Base-by-base conservation (phyloP, 2,113 vertebrate genomes). In the Phainopepla nitens region DNA sequence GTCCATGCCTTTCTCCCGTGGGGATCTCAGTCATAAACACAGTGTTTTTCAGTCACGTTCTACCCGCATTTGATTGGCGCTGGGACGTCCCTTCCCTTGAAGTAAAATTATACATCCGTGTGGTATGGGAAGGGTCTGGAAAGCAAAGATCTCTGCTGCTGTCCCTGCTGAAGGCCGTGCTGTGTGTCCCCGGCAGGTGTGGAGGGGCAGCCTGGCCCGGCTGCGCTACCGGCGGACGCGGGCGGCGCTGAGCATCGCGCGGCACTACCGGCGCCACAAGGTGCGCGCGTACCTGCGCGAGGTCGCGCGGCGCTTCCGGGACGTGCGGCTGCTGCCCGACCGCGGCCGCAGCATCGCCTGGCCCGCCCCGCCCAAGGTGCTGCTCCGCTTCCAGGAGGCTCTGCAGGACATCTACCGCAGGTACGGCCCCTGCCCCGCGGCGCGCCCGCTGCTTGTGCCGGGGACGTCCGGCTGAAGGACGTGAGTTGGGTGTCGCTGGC, bases 161-260 rank as follows among this genome's bases (percentile, higher is more conserved):
- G 15, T 23, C 25, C 31, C 7, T 2, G 60, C 76, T 65, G 25
- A 39, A 9, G 4, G 4, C 27, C 15, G 4, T 14, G 65, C 11
- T 4, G 8, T 9, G 35, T 84, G 50, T 82, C 84, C 50, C n/a
- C 10, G 3, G 58, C 90, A 99, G 99, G 98, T 99, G 22, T 99
- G 99, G 99, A 97, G 99, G 45, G 99, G 99, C 61, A 98, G 99
- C 3, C 77, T 99, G 65, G 99, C 99, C 70, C 98, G 99, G 29
- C 98, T 98, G 94, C 98, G 97, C 31, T 99, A 99, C 90, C 98
- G 98, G 89, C 98, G 98, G 58, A 99, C 99, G 49, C 97, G 96
- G 44, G 99, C 99, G 0, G 99, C 98, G 3, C 97, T 99, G 54
- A 96, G 96, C 8, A 99, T 99, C 79, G 94, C 98, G 76, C 97